Conservation (phyloP, 2,113 vertebrate genomes). For the Thryonomys swinderianus region DNA sequence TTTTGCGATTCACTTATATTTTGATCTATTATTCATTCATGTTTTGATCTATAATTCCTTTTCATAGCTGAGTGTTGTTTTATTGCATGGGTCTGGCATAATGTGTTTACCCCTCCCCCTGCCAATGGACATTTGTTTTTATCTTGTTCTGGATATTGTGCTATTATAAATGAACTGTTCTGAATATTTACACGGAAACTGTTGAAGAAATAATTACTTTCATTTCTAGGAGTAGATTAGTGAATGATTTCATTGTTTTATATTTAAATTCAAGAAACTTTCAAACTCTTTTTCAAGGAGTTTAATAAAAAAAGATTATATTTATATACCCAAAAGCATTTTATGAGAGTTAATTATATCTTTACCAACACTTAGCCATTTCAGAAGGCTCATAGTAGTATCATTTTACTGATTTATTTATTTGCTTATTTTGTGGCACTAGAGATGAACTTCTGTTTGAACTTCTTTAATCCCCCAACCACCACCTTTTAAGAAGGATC, state of each 20-base stretch:
- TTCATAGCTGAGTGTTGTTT: too few relatives aligned
- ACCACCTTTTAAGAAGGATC: background rate
- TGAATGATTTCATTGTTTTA: background rate
- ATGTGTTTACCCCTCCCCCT: background rate
- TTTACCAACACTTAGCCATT: background rate
- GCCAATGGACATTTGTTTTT: background rate
- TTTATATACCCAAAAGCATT: background rate
- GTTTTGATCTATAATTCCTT: background rate
- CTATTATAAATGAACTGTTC: background rate
- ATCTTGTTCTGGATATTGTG: background rate
- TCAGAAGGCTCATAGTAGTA: background rate
- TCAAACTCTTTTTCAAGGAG: background rate
- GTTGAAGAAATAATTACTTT: background rate
- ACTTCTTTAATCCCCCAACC: too few relatives aligned
- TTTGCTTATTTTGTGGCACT: background rate
- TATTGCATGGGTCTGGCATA: background rate
- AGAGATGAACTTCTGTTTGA: too few relatives aligned
- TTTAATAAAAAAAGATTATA: background rate
- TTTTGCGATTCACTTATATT: background rate
- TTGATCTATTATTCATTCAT: background rate
- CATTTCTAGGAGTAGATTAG: background rate
- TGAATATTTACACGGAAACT: background rate
- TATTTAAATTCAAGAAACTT: background rate
- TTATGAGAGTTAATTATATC: background rate
- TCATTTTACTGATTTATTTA: background rate